Evolutionary conservation across 35 echinoderm and acorn worm species (phyloP), one percentile per base, ranked within the genome.

Genomic region (Apostichopus japonicus): DNA sequence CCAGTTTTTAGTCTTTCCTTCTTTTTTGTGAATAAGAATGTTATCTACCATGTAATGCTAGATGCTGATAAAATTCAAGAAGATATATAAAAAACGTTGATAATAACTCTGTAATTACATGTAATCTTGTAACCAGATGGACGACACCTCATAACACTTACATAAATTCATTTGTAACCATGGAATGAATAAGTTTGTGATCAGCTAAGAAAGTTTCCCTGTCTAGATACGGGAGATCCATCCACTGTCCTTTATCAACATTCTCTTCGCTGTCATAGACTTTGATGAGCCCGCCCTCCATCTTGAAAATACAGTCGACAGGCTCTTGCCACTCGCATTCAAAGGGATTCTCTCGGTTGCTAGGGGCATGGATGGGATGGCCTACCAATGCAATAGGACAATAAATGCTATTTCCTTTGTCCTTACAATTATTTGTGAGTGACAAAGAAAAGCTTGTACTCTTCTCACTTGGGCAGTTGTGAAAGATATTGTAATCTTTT

Each of bases 81-180:
- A 44, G 33, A 44, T 44, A 44, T 44, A 44, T 0, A 44, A 44
- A 44, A 44, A 25, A 0, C 2, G 33, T 44, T 44, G 33, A 44
- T 44, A 44, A 44, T 44, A 44, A 44, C 33, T 44, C 2, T 44
- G 33, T 44, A 44, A 44, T 44, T 44, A 44, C 3, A 44, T 44
- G 33, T 44, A 44, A 44, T 44, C 33, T 44, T 44, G 33, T 44
- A 44, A 44, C 33, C 33, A 44, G 2, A 44, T 44, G 33, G 33
- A 44, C 33, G 4, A 44, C 33, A 44, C 33, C 33, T 0, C 33
- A 44, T 61, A 2, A 11, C 57, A 61, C 97, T 99, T 92, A 99
- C 97, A 99, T 99, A 19, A 93, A 93, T 77, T 95, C 97, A 92
- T 99, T 99, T 2, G 97, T 93, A 77, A 99, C 96, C 23, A 99